Base-by-base conservation (phyloP, 1,140 invertebrate genomes). In the Eumaeus atala region DNA sequence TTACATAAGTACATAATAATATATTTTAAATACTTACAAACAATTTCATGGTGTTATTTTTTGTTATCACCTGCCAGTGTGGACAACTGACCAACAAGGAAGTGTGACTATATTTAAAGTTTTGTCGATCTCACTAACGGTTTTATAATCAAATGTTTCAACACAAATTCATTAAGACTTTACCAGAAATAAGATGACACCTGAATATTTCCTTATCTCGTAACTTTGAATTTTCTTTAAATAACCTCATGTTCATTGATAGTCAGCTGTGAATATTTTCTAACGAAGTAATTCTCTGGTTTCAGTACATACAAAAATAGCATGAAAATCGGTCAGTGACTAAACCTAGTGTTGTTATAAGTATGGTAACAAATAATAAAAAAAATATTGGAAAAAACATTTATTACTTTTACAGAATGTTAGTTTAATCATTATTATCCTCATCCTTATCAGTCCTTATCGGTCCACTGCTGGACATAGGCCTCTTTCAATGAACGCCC, bases 181-280 rank as follows among this genome's bases (percentile, higher is more conserved):
- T 44, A 16, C 40, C 21, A 28, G 40, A 44, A 9, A 44, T 18
- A 44, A 44, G 9, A 44, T 44, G n/a, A 14, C 38, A 28, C 21
- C 6, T 28, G 2, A 6, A 3, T 28, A 28, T 28, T 18, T 14
- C 40, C 14, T 16, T 9, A 44, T 44, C 8, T 44, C 40, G 40
- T 16, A 44, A 44, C 38, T 16, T 40, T 44, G 40, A 16, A 44
- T 44, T 44, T 44, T 44, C 40, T 16, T 44, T 44, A 44, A 44
- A 8, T 28, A 28, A 28, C 21, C 6, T 28, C 21, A 28, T 3
- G 12, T 16, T 44, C 9, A 44, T 17, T 6, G 12, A 1, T 16
- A 44, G 12, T 9, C 9, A 35, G 5, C 16, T 44, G 40, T 40
- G 14, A 14, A 16, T 0, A 44, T 14, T 44, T 44, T 9, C 40